These are phyloP conservation scores for Rhingia rostrata DNA, from an alignment of 2,888 invertebrate genomes.

Conservation along the genomic window DNA sequence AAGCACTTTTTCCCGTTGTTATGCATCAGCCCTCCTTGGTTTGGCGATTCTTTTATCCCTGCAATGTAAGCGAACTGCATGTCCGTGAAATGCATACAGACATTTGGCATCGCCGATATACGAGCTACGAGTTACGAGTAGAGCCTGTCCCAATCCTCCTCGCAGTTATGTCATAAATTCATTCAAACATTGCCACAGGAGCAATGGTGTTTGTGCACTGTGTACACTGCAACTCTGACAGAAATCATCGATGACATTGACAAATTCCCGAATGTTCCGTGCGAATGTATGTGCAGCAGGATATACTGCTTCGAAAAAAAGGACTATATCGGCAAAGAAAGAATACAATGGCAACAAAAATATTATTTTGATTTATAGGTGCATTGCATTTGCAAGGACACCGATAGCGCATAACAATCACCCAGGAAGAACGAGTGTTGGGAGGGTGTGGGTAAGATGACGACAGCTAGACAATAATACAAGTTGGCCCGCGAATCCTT, in stretches of 20 bases:
- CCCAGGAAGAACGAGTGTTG: too few species aligned
- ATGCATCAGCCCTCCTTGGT: conserved; percentile 25
- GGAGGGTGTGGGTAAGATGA: conserved; percentile 58
- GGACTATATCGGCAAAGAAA: conserved; percentile 45
- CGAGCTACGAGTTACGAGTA: background rate
- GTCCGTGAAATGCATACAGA: conserved; percentile 59
- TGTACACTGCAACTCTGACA: conserved; percentile 71
- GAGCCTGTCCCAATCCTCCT: conserved; percentile 41
- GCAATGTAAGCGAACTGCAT: conserved; percentile 47
- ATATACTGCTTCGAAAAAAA: conserved; percentile 29
- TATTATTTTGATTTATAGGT: conserved; percentile 74
- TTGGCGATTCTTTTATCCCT: conserved; percentile 39
- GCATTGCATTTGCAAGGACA: conserved; percentile 74
- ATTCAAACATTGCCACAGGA: conserved; percentile 60
- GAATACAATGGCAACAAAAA: conserved; percentile 71
- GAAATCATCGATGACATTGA: conserved; percentile 76
- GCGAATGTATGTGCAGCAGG: conserved; percentile 33
- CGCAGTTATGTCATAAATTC: conserved; percentile 63
- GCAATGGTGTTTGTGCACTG: conserved; percentile 27
- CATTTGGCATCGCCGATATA: background rate
- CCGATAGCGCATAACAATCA: conserved; percentile 59
- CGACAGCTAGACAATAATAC: conserved; percentile 72
- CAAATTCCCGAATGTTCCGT: conserved; percentile 68
- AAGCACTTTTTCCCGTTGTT: conserved; percentile 61
- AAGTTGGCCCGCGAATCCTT: conserved; percentile 66